phyloP scores from a whole-genome alignment of 2,797 vertebrate genomes.

The Brotula barbata region DNA sequence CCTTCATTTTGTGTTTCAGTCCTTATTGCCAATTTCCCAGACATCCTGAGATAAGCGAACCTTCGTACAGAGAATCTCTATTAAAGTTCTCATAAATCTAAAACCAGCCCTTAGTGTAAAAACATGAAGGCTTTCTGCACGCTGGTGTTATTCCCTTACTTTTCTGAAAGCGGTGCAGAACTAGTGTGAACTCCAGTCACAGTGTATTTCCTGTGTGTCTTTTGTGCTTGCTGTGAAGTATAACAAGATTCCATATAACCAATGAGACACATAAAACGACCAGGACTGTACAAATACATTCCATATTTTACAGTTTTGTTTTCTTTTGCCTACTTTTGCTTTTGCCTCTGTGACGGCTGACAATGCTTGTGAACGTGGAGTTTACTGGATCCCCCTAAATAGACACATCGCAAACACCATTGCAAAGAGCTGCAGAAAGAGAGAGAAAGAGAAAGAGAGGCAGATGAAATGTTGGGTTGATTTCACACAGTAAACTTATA shows the following conservation, averaged over 20 bases:
- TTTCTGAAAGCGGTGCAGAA: not conserved
- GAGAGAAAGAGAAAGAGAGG: constrained; percentile 19
- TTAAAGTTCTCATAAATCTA: not conserved
- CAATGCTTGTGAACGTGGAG: not conserved
- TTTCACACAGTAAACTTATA: no score
- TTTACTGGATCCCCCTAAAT: constrained; percentile 90
- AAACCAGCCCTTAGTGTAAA: not conserved
- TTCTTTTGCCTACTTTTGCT: constrained; percentile 26
- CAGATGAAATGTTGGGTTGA: no score
- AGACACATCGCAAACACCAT: constrained; percentile 97
- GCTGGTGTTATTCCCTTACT: not conserved
- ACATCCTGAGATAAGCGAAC: not conserved
- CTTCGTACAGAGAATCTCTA: not conserved
- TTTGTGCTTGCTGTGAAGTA: constrained; percentile 71
- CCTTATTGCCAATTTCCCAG: not conserved
- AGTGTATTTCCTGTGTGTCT: constrained; percentile 33
- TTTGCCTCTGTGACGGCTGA: constrained; percentile 14
- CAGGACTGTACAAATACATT: constrained; percentile 48
- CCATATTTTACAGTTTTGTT: constrained; percentile 53
- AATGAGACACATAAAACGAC: constrained; percentile 60
- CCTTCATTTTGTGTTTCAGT: not conserved
- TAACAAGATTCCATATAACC: constrained; percentile 72
- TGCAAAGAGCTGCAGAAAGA: constrained; percentile 84
- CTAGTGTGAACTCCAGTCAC: not conserved
- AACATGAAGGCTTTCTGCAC: not conserved